Conservation (phyloP, 2,888 invertebrate species). For the Camponotus fellah region DNA sequence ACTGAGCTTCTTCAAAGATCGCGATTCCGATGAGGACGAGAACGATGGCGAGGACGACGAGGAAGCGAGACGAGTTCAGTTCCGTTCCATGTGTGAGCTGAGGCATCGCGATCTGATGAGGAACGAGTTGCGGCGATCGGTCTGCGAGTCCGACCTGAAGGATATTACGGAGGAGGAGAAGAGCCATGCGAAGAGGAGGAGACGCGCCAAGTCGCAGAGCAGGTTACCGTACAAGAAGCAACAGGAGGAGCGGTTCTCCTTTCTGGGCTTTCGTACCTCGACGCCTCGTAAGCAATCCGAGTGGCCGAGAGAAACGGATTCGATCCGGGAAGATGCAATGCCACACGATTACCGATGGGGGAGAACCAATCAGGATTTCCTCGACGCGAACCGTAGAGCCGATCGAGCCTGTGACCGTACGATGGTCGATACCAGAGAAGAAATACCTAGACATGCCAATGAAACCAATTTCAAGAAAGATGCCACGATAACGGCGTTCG, state of each 20-base stretch:
- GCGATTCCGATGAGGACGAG: conserved; percentile 69
- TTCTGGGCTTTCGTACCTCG: conserved; percentile 77
- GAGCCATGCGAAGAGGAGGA: conserved; percentile 78
- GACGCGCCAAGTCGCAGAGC: conserved; percentile 83
- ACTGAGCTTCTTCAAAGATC: conserved; percentile 89
- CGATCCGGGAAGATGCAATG: conserved; percentile 66
- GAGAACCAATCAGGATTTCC: conserved; percentile 68
- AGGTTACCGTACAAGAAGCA: conserved; percentile 75
- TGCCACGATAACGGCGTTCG: conserved; percentile 71
- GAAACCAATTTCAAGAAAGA: conserved; percentile 59
- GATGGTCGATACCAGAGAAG: neutral
- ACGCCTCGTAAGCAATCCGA: conserved; percentile 64
- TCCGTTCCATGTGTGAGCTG: conserved; percentile 80
- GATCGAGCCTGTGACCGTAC: conserved; percentile 35
- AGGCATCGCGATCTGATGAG: conserved; percentile 74
- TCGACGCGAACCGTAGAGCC: conserved; percentile 46
- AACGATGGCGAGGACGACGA: conserved; percentile 70
- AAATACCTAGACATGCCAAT: conserved; percentile 32
- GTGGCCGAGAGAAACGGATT: conserved; percentile 64
- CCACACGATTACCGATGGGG: conserved; percentile 71
- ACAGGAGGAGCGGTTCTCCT: conserved; percentile 76
- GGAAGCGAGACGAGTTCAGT: conserved; percentile 71
- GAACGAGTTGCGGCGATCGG: conserved; percentile 79
- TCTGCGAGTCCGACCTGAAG: conserved; percentile 81
- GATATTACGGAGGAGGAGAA: conserved; percentile 77